These are phyloP conservation scores for Machimus rusticus DNA, from an alignment of 2,888 invertebrate species.

Conservation along the genomic window DNA sequence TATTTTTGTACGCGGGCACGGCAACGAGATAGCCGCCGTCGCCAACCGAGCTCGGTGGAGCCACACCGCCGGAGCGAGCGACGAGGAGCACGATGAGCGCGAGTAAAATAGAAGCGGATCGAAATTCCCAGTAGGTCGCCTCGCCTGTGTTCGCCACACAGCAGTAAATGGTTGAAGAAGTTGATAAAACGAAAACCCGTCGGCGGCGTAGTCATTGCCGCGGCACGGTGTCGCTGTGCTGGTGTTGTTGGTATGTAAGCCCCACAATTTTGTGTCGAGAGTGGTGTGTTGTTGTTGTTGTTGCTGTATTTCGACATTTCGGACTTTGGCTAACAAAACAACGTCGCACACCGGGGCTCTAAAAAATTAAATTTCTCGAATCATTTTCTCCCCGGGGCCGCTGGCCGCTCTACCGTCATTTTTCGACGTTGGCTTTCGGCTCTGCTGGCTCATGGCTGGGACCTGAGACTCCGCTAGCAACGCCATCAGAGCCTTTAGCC, in stretches of 20 bases:
- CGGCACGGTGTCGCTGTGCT: background rate
- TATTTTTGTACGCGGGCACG: conserved; percentile 26
- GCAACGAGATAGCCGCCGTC: background rate
- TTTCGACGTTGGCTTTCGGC: background rate
- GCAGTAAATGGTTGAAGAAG: conserved; percentile 39
- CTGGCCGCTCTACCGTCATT: background rate
- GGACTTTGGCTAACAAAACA: background rate
- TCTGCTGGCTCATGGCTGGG: background rate
- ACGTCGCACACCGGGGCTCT: background rate
- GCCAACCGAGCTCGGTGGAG: background rate
- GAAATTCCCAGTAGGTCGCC: conserved; percentile 37
- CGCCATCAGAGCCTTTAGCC: background rate
- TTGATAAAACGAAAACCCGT: conserved; percentile 32
- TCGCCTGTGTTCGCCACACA: conserved; percentile 15
- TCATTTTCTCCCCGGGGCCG: background rate
- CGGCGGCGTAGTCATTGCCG: background rate
- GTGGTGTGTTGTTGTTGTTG: background rate
- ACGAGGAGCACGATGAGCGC: background rate
- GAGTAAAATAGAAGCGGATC: background rate
- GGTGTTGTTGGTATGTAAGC: conserved; percentile 30
- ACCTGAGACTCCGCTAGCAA: background rate
- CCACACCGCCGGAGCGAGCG: background rate
- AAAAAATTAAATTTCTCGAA: background rate
- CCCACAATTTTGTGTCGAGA: background rate
- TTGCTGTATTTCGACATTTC: conserved; percentile 22